Base-by-base conservation (phyloP, 2,113 vertebrate genomes). In the Notiomystis cincta region DNA sequence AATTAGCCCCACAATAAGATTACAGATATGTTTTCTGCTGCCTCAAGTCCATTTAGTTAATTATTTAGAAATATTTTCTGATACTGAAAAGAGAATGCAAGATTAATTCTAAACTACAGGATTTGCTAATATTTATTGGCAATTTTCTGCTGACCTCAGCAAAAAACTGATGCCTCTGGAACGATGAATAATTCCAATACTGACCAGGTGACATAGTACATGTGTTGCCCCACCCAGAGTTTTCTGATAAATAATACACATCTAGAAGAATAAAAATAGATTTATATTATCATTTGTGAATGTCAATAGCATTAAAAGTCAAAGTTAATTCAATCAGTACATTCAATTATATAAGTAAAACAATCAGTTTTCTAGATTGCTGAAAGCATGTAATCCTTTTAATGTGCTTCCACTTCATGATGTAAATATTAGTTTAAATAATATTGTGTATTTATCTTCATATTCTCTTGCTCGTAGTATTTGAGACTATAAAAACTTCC, bases 1-100 rank as follows among this genome's bases (percentile, higher is more conserved):
- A 85, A 94, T 91, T 21, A 94, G n/a, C 9, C n/a, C 48, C 87
- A 64, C 60, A 94, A 94, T 72, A 93, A 80, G 53, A 94, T 77
- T 91, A 94, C 61, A 65, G 42, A 33, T 56, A 69, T n/a, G 7
- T 71, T 90, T 94, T 93, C 51, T 3, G 1, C 57, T 71, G 51
- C 72, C 44, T 84, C 11, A 54, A 84, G 31, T 94, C 51, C 38
- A 62, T 82, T 95, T 76, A 89, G 35, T 15, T 79, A 86, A 93
- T 76, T 54, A 38, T 57, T 66, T 37, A 4, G 7, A 62, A 83
- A 76, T 67, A 75, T 81, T 90, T 97, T 84, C 45, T 88, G 62
- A 82, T 58, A 58, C 22, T 84, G n/a, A 82, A 87, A 81, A 48
- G 31, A 73, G 9, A 91, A 91, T 38, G 12, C 10, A 91, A 71